phyloP scores from a whole-genome alignment of 2,113 vertebrate species.

The Sturnus vulgaris region DNA sequence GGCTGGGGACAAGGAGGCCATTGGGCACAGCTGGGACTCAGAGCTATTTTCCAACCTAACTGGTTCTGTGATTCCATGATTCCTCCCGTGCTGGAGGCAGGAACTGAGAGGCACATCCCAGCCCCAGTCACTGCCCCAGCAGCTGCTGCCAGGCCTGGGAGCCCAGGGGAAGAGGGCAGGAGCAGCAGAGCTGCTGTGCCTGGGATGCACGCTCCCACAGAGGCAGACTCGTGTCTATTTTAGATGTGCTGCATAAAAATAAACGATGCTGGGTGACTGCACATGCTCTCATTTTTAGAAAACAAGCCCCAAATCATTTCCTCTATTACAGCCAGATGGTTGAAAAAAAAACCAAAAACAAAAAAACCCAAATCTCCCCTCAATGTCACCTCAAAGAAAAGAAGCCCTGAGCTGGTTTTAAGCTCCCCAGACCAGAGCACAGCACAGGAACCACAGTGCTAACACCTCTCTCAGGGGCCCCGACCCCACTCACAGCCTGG shows the following conservation, averaged over 20 bases:
- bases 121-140: not conserved
- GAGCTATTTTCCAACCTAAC: not conserved
- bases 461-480: not conserved
- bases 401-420: not conserved
- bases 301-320: not conserved
- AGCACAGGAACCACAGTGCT: accelerated
- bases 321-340: not conserved
- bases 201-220: not conserved
- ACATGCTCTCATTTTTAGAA: not conserved
- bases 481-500: not conserved
- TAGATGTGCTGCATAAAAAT: not conserved
- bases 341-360: not conserved
- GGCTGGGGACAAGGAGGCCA: not conserved
- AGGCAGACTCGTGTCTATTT: not conserved
- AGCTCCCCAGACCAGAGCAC: accelerated
- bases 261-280: not conserved
- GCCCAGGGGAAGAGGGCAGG: not conserved
- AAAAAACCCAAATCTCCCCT: not conserved
- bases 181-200: not conserved
- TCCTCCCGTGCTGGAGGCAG: not conserved
- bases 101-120: not conserved
- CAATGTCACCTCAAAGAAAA: not conserved
- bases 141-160: not conserved
- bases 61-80: not conserved
- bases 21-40: accelerated